A percentile compares a stretch with the other conserved stretches of the same genome.
phyloP scores from a whole-genome alignment of 2,113 vertebrate genomes.

The Rissa tridactyla region DNA sequence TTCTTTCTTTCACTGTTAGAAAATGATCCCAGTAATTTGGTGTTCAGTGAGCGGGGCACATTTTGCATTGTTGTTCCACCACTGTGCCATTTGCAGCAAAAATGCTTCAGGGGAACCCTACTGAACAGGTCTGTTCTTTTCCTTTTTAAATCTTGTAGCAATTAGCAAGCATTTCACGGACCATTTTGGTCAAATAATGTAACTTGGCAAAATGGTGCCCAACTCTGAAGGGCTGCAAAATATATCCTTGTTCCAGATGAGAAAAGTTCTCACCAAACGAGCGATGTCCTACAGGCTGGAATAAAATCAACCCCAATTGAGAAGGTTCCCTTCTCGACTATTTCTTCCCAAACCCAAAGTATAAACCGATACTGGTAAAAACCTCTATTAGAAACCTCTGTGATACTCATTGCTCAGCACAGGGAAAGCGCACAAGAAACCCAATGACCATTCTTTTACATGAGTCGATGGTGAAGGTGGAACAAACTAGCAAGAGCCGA shows the following conservation, averaged over 20 bases:
- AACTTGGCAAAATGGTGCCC: conserved; percentile 72
- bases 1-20: conserved; percentile 63
- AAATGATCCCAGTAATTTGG: conserved; percentile 78
- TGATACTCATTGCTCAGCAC: neutral
- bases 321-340: neutral
- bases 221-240: conserved; percentile 56
- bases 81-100: conserved; percentile 52
- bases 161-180: conserved; percentile 88
- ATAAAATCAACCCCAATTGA: neutral
- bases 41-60: conserved; percentile 60
- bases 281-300: conserved; percentile 18
- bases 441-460: neutral
- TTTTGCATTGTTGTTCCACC: conserved; percentile 58
- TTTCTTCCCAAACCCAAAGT: neutral
- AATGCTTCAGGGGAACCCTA: conserved; percentile 24
- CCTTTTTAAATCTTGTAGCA: conserved; percentile 77
- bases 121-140: conserved; percentile 55
- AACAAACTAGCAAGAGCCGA: neutral
- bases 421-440: neutral
- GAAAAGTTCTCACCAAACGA: conserved; percentile 49
- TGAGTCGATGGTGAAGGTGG: neutral
- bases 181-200: conserved; percentile 81
- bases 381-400: neutral
- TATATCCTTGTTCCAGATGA: conserved; percentile 59
- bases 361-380: neutral